These are phyloP conservation scores for Setipinna tenuifilis DNA, from an alignment of 2,797 vertebrate species.

Conservation along the genomic window DNA sequence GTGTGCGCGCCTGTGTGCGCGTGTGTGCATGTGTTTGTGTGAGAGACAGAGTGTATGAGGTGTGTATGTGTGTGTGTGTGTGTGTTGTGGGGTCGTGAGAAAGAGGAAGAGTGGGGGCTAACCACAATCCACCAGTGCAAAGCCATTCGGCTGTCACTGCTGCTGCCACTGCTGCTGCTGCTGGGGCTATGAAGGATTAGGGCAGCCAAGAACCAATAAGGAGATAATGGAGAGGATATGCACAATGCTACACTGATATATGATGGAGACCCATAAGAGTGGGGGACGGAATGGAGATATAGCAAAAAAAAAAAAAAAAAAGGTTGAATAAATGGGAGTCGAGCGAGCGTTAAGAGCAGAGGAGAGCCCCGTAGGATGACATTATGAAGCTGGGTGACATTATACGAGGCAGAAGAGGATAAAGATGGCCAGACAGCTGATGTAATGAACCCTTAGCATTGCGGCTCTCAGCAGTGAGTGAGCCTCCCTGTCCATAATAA, in stretches of 20 bases:
- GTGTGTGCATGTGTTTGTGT: slow-evolving; percentile 40
- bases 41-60: slow-evolving; percentile 31
- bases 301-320: background rate
- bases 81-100: slow-evolving; percentile 26
- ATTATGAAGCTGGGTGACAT: background rate
- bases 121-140: background rate
- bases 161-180: background rate
- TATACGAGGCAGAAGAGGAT: slow-evolving; percentile 32
- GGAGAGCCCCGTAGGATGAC: background rate
- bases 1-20: slow-evolving; percentile 30
- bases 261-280: background rate
- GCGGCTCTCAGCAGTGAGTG: slow-evolving; percentile 18
- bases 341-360: background rate
- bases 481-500: slow-evolving; percentile 38
- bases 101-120: background rate
- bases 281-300: slow-evolving; percentile 31
- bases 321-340: background rate
- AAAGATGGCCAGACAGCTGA: slow-evolving; percentile 32
- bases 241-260: background rate
- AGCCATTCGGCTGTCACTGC: background rate
- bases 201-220: slow-evolving; percentile 39
- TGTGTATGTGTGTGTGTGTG: slow-evolving; percentile 28
- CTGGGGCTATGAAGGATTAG: slow-evolving; percentile 35
- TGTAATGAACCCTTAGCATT: slow-evolving; percentile 42
- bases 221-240: slow-evolving; percentile 24